Evolutionary conservation across 2,113 vertebrate genomes (phyloP).

Genomic region (Sturnira hondurensis): DNA sequence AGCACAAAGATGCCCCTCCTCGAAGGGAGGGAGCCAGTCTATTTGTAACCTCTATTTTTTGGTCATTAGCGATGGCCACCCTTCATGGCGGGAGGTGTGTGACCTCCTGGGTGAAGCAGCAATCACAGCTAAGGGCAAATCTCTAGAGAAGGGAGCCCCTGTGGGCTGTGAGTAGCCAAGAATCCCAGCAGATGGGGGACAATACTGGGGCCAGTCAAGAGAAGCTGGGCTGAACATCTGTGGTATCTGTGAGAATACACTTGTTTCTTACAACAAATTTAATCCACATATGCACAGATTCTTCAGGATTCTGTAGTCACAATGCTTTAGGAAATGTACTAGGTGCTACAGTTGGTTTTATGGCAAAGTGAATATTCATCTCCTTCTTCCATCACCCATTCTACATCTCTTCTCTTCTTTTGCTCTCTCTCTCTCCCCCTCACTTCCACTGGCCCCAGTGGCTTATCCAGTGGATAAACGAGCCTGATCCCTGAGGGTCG

Average conservation of each 20-base stretch:
- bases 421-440: neutral
- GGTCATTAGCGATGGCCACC: neutral
- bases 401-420: neutral
- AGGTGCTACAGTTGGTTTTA: neutral
- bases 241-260: neutral
- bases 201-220: neutral
- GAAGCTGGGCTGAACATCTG: neutral
- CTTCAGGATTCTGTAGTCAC: neutral
- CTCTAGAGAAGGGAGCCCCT: neutral
- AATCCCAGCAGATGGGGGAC: neutral
- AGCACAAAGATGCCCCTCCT: neutral
- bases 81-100: too few species aligned
- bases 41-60: neutral
- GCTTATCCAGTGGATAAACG: neutral
- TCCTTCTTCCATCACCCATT: neutral
- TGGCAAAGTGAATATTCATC: neutral
- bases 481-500: neutral
- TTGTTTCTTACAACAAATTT: neutral
- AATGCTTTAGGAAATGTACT: neutral
- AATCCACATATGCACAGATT: neutral
- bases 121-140: neutral
- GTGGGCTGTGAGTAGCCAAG: neutral
- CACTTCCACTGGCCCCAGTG: neutral
- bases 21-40: neutral
- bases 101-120: neutral